Evolutionary conservation across 2,113 vertebrate species (phyloP).

Genomic region (Seriola aureovittata): DNA sequence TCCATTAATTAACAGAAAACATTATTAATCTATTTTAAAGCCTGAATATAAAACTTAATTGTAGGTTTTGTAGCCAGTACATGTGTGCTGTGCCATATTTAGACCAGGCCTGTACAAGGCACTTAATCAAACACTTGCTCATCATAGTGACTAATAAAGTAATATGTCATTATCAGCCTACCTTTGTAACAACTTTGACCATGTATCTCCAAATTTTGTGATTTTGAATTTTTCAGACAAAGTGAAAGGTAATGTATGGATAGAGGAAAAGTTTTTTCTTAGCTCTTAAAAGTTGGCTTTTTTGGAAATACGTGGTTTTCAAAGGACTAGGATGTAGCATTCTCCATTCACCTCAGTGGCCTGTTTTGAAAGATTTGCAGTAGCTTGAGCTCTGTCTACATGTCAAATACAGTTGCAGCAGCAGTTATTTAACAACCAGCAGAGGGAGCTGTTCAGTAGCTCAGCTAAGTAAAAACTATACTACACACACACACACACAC

Average conservation of each 20-base stretch:
- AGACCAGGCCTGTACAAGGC: background rate
- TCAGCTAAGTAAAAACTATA: background rate
- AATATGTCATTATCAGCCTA: background rate
- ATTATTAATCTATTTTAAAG: constrained; percentile 1
- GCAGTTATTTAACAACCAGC: constrained; percentile 9
- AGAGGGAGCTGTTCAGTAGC: constrained; percentile 36
- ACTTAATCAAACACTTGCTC: background rate
- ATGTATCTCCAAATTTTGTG: background rate
- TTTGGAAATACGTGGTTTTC: too few relatives aligned
- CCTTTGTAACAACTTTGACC: background rate
- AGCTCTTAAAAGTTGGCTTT: too few relatives aligned
- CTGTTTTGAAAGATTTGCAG: background rate
- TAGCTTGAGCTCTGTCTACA: background rate
- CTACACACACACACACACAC: too few relatives aligned
- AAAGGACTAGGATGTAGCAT: background rate
- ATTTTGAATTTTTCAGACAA: background rate
- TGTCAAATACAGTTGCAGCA: background rate
- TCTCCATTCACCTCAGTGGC: background rate
- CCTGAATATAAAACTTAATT: background rate
- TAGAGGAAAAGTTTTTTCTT: background rate
- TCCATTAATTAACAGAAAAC: background rate
- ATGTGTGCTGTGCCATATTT: background rate
- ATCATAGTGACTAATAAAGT: background rate
- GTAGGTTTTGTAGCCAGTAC: background rate
- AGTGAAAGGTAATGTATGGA: background rate